Percentiles rank a stretch among this genome's conserved stretches.
phyloP scores from a whole-genome alignment of 2,797 vertebrate genomes.

The Gallinago nigripennis region DNA sequence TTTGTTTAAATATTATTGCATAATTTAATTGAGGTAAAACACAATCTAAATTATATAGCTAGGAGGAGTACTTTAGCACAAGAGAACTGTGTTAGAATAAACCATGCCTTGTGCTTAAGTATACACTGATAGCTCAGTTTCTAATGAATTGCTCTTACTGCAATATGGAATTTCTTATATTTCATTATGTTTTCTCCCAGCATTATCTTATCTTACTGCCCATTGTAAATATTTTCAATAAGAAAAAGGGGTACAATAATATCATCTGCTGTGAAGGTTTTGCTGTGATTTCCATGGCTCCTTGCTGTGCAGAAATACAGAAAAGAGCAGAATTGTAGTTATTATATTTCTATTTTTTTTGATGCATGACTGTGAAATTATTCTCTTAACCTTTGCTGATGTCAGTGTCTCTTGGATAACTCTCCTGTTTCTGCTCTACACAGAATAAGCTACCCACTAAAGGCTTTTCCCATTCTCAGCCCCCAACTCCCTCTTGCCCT shows the following conservation, averaged over 20 bases:
- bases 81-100: neutral
- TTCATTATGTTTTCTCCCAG: neutral
- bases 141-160: neutral
- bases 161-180: neutral
- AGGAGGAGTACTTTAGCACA: neutral
- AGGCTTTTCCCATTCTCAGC: constrained; percentile 65
- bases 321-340: neutral
- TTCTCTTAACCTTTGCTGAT: constrained; percentile 41
- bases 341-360: neutral
- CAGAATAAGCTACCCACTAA: constrained; percentile 78
- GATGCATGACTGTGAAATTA: neutral
- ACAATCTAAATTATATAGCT: neutral
- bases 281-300: neutral
- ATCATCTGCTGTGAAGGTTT: neutral
- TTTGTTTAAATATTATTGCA: neutral
- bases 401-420: constrained; percentile 41
- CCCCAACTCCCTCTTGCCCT: constrained; percentile 74
- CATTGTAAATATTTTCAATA: neutral
- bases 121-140: neutral
- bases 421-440: constrained; percentile 74
- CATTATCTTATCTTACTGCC: neutral
- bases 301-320: neutral
- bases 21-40: neutral
- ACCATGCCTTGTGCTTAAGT: neutral
- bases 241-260: neutral